These are phyloP conservation scores for Otolemur garnettii DNA, from an alignment of 2,113 vertebrate genomes.

Conservation along the genomic window DNA sequence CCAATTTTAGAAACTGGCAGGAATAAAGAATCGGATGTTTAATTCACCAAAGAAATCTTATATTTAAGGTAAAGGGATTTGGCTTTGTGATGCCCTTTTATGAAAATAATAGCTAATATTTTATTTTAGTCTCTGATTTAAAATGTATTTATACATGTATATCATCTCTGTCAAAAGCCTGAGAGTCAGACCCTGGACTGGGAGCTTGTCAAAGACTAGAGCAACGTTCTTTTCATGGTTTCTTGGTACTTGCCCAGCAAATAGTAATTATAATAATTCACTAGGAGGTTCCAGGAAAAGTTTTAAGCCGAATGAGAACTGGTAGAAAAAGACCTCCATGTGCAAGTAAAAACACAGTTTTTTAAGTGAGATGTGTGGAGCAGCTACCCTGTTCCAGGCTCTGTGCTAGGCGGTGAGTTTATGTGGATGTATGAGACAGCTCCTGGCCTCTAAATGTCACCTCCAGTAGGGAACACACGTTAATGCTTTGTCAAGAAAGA, in stretches of 20 bases:
- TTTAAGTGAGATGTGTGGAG: not conserved
- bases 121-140: not conserved
- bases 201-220: not conserved
- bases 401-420: not conserved
- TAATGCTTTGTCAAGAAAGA: not conserved
- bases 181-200: not conserved
- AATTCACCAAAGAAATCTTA: not conserved
- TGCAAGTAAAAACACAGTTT: not conserved
- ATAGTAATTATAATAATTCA: not conserved
- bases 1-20: not conserved
- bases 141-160: not conserved
- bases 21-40: not conserved
- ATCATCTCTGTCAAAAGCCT: not conserved
- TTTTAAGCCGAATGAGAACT: not conserved
- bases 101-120: not conserved
- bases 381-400: not conserved
- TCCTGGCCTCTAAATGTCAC: not conserved
- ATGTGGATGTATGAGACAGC: not conserved
- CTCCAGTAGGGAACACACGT: not conserved
- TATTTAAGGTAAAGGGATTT: not conserved
- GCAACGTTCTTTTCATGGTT: not conserved
- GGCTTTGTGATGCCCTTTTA: not conserved
- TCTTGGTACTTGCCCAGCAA: not conserved
- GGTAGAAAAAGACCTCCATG: not conserved
- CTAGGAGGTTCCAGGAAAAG: not conserved